Evolutionary conservation across 2,888 invertebrate genomes (phyloP).

Genomic region (Drosophila rellima): DNA sequence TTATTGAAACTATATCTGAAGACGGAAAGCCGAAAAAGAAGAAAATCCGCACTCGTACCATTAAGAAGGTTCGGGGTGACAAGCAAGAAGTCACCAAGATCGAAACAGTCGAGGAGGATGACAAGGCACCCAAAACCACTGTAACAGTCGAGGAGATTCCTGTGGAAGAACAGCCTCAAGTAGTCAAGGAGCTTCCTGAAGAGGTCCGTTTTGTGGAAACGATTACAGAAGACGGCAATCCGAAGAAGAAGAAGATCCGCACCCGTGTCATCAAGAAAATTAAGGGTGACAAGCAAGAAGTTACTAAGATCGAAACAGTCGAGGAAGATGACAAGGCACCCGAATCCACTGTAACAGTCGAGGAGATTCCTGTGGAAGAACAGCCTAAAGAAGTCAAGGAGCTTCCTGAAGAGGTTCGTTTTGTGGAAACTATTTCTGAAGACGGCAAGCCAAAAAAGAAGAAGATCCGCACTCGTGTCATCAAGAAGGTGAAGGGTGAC

Average conservation of each 20-base stretch:
- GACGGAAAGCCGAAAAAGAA: constrained; percentile 60
- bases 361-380: constrained; percentile 38
- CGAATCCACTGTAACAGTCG: constrained; percentile 57
- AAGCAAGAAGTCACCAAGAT: constrained; percentile 66
- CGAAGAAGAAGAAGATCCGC: constrained; percentile 60
- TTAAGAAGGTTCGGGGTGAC: constrained; percentile 61
- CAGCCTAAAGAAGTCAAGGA: constrained; percentile 41
- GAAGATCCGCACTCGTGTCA: constrained; percentile 62
- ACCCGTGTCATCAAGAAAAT: constrained; percentile 65
- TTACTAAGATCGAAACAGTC: constrained; percentile 67
- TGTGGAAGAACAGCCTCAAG: constrained; percentile 33
- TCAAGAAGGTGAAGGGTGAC: constrained; percentile 61
- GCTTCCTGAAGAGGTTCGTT: constrained; percentile 49
- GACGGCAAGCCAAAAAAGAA: constrained; percentile 53
- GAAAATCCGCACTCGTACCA: constrained; percentile 60
- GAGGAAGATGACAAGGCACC: constrained; percentile 64
- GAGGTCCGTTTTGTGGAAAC: constrained; percentile 56
- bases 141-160: constrained; percentile 46
- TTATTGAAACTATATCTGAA: constrained; percentile 49
- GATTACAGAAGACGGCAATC: constrained; percentile 55
- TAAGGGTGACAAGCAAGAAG: constrained; percentile 64
- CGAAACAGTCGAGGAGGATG: constrained; percentile 64
- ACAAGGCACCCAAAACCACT: constrained; percentile 31
- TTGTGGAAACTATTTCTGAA: constrained; percentile 41
- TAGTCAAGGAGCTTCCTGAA: constrained; percentile 55